A percentile compares a stretch with the other conserved stretches of the same genome.
Evolutionary conservation across 2,113 vertebrate species (phyloP).

Genomic region (Edolisoma coerulescens): DNA sequence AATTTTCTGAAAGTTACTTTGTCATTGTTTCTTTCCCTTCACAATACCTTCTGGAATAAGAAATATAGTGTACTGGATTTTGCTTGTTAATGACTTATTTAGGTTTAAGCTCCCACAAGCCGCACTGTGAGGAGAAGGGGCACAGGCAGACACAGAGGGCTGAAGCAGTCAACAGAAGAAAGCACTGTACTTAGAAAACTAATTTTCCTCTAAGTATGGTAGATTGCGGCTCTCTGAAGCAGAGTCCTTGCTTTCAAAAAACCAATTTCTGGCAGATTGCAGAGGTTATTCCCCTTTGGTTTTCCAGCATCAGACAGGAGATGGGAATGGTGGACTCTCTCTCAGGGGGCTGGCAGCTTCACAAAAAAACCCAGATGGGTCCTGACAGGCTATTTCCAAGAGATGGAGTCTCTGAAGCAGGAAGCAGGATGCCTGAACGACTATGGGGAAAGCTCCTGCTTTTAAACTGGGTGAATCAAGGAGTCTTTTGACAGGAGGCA

Average conservation of each 20-base stretch:
- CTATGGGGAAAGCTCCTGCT: constrained; percentile 30
- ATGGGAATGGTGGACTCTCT: constrained; percentile 58
- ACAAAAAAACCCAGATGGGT: constrained; percentile 73
- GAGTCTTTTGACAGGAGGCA: constrained; percentile 30
- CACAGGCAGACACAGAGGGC: constrained; percentile 4
- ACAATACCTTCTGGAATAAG: neutral
- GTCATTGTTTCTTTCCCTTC: neutral
- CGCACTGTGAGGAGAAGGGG: neutral
- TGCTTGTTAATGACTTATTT: constrained; percentile 51
- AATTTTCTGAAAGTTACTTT: constrained; percentile 24
- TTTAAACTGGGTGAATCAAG: constrained; percentile 28
- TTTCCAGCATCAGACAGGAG: constrained; percentile 66
- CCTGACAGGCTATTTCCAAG: constrained; percentile 75
- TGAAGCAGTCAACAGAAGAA: constrained; percentile 55
- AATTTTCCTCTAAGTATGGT: constrained; percentile 72
- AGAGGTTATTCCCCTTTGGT: constrained; percentile 73
- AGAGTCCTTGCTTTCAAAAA: constrained; percentile 70
- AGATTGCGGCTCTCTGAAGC: constrained; percentile 69
- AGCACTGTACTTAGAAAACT: constrained; percentile 67
- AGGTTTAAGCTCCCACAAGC: constrained; percentile 9
- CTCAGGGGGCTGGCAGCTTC: constrained; percentile 63
- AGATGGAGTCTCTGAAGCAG: constrained; percentile 65
- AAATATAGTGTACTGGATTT: neutral
- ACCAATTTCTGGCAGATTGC: constrained; percentile 77
- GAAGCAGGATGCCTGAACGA: constrained; percentile 53